Evolutionary conservation across 2,888 invertebrate genomes (phyloP).

Genomic region (Fissipunctia ypsillon): DNA sequence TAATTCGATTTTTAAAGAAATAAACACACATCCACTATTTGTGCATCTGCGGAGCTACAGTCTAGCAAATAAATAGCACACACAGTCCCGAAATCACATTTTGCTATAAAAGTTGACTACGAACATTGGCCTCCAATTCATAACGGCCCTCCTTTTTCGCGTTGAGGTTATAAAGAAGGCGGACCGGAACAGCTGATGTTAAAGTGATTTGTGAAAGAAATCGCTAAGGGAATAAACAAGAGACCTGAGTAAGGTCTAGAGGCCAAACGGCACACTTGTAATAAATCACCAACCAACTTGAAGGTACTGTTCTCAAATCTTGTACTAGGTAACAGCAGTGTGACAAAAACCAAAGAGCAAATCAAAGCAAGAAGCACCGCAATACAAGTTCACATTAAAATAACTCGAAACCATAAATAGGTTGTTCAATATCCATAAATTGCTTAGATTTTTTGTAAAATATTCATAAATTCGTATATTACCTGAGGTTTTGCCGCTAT

Average conservation of each 20-base stretch:
- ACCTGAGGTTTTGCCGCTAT: slow-evolving; percentile 10
- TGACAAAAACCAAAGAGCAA: background rate
- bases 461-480: background rate
- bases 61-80: slow-evolving; percentile 31
- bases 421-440: background rate
- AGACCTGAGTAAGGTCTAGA: slow-evolving; percentile 38
- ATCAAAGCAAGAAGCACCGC: slow-evolving; percentile 6
- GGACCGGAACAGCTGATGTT: slow-evolving; percentile 48
- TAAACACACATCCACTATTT: background rate
- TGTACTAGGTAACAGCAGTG: background rate
- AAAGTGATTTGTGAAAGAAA: slow-evolving; percentile 55
- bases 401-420: slow-evolving; percentile 21
- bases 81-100: slow-evolving; percentile 13
- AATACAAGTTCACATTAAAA: slow-evolving; percentile 5
- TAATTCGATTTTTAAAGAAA: slow-evolving; percentile 5
- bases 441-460: background rate
- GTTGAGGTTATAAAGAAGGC: slow-evolving; percentile 46
- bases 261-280: slow-evolving; percentile 11
- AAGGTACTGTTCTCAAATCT: slow-evolving; percentile 1
- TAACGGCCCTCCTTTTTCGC: slow-evolving; percentile 36
- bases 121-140: slow-evolving; percentile 23
- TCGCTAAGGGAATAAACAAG: slow-evolving; percentile 47
- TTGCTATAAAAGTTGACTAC: slow-evolving; percentile 29
- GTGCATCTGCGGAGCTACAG: background rate
- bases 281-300: slow-evolving; percentile 18